phyloP scores from a whole-genome alignment of 2,113 vertebrate genomes.

The Tricholaema leucomelas region DNA sequence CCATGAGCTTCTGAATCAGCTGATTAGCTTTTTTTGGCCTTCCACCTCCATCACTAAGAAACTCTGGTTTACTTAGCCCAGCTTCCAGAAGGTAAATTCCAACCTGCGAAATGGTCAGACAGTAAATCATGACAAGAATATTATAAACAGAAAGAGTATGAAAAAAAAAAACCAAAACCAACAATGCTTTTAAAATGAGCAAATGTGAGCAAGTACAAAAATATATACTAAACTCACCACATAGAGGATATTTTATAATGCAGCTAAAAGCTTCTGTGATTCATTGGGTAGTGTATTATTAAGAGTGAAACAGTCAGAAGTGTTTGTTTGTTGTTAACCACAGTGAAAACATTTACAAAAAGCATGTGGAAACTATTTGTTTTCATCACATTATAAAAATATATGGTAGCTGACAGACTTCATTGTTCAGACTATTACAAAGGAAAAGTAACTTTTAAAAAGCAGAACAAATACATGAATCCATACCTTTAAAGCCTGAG shows the following conservation, averaged over 20 bases:
- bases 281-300: neutral
- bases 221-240: neutral
- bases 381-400: neutral
- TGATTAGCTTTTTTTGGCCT: slow-evolving; percentile 92
- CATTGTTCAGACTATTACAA: neutral
- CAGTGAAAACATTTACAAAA: neutral
- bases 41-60: slow-evolving; percentile 89
- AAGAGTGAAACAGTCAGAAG: neutral
- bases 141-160: neutral
- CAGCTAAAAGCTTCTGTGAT: neutral
- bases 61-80: slow-evolving; percentile 88
- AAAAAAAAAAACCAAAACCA: too few species aligned
- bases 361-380: neutral
- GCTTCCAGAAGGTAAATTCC: slow-evolving; percentile 90
- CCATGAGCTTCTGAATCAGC: slow-evolving; percentile 93
- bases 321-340: too few species aligned
- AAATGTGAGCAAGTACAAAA: neutral
- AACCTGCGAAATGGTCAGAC: slow-evolving; percentile 75
- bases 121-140: neutral
- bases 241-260: neutral
- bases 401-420: neutral
- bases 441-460: neutral
- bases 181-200: neutral
- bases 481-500: slow-evolving; percentile 81
- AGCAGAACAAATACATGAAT: neutral